These are phyloP conservation scores for Schlechtendalia chinensis DNA, from an alignment of 1,140 invertebrate species.

Conservation along the genomic window DNA sequence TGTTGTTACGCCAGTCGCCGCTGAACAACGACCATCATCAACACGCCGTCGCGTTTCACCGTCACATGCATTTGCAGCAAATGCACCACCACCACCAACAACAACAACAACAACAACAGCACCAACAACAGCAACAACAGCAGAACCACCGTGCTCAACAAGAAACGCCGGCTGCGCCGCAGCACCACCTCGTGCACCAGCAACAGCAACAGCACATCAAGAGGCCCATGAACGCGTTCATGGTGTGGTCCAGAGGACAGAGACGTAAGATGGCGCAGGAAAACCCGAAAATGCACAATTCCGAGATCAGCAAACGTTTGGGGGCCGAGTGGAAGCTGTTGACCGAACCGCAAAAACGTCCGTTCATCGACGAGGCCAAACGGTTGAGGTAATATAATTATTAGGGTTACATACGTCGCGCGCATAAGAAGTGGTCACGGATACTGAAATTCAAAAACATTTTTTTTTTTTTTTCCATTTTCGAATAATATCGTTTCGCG, in stretches of 20 bases:
- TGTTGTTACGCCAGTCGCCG: not conserved
- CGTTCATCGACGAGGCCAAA: constrained; percentile 97
- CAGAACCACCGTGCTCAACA: not conserved
- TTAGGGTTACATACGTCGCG: not conserved
- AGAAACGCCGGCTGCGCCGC: not conserved
- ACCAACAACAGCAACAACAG: not conserved
- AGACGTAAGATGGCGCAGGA: constrained; percentile 94
- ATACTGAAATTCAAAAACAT: too few species aligned
- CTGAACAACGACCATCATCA: not conserved
- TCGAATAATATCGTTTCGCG: too few species aligned
- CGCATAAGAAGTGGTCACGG: too few species aligned
- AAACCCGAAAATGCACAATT: constrained; percentile 98
- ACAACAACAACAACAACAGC: not conserved
- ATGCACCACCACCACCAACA: constrained; percentile 7
- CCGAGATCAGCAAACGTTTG: constrained; percentile 86
- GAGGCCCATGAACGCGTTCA: constrained; percentile 89
- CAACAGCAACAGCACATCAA: constrained; percentile 71
- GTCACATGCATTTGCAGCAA: too few species aligned
- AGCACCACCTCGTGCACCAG: not conserved
- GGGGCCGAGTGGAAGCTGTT: constrained; percentile 89
- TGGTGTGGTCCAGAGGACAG: constrained; percentile 89
- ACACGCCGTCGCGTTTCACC: not conserved
- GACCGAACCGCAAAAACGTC: constrained; percentile 82
- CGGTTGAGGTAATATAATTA: constrained; percentile 70
- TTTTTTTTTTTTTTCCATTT: too few species aligned